Evolutionary conservation across 2,113 vertebrate species (phyloP).

Genomic region (Haemorhous mexicanus): DNA sequence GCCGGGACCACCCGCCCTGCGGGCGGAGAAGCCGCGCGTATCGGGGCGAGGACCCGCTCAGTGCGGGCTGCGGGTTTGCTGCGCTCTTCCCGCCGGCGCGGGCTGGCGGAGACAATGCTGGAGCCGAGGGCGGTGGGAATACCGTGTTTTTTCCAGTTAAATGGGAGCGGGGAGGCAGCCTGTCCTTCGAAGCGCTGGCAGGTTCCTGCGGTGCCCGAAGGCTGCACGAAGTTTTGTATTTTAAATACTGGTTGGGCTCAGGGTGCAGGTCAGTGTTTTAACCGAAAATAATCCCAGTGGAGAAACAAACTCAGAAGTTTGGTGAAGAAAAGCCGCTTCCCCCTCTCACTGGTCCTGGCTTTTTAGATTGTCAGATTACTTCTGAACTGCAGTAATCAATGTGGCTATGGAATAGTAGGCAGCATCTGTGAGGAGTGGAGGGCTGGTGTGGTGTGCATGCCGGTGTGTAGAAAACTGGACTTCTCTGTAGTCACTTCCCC

Average conservation of each 20-base stretch:
- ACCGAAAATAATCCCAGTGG: rapidly evolving
- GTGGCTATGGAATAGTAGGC: rapidly evolving
- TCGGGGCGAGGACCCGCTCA: rapidly evolving
- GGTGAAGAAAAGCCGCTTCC: not conserved
- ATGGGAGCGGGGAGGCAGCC: not conserved
- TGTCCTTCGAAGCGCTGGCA: rapidly evolving
- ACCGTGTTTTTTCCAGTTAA: rapidly evolving
- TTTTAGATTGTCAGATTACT: rapidly evolving
- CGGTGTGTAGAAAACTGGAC: rapidly evolving
- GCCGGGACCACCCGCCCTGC: no score
- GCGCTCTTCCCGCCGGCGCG: not conserved
- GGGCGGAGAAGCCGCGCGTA: not conserved
- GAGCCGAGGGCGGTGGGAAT: not conserved
- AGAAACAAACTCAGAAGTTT: not conserved
- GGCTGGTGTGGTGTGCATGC: rapidly evolving
- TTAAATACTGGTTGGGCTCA: not conserved
- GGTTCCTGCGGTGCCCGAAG: rapidly evolving
- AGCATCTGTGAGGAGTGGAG: not conserved
- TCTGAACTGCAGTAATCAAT: not conserved
- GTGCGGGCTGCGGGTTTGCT: not conserved
- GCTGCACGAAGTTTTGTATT: rapidly evolving
- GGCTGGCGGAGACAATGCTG: rapidly evolving
- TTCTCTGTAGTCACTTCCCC: not conserved
- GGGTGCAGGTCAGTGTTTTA: not conserved
- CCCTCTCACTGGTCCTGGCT: no score